Base-by-base conservation (phyloP, 2,113 vertebrate species). In the Xiphias gladius region DNA sequence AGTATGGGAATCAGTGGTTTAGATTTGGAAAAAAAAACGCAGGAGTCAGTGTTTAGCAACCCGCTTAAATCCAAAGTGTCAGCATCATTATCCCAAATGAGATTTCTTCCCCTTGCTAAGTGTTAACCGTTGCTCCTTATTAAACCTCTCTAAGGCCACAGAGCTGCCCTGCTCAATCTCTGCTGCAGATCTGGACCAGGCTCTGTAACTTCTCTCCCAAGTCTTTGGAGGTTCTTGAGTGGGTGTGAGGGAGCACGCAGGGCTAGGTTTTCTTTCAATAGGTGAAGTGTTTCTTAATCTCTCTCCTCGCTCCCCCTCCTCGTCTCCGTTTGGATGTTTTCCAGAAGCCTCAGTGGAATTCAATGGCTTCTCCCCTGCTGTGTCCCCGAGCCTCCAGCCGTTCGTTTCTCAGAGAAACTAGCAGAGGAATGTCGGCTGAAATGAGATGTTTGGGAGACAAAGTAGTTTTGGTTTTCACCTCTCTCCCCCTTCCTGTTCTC, bases 331-430 rank as follows among this genome's bases (percentile, higher is more conserved):
- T 80, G 82, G 82, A 90, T 32, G 52, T 88, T 86, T 86, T 85
- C 87, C 84, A 89, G 75, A 76, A 84, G 82, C 71, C 62, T 50
- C 72, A 0, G 67, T 57, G 82, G 85, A 90, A 86, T 88, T 90
- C 74, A 72, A 19, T 65, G 57, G 82, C 8, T 43, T 73, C 81
- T 59, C 82, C 84, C 92, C 90, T 43, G 81, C 87, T 82, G 86
- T 22, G 89, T 88, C 73, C 68, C 75, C 0, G 24, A 19, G 66
- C 66, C 68, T 84, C 50, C 57, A 28, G 82, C 63, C n/a, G 50
- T 24, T 80, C 43, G 39, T 79, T 71, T 85, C 76, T 83, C 77
- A n/a, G 76, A 87, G 84, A 86, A 88, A 87, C 80, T 0, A 32
- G 67, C 46, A 0, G 32, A 80, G 87, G 87, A 90, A 91, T 89